Evolutionary conservation across 2,888 invertebrate genomes (phyloP), one percentile per base, ranked within the genome.

Genomic region (Chloromyia formosa): DNA sequence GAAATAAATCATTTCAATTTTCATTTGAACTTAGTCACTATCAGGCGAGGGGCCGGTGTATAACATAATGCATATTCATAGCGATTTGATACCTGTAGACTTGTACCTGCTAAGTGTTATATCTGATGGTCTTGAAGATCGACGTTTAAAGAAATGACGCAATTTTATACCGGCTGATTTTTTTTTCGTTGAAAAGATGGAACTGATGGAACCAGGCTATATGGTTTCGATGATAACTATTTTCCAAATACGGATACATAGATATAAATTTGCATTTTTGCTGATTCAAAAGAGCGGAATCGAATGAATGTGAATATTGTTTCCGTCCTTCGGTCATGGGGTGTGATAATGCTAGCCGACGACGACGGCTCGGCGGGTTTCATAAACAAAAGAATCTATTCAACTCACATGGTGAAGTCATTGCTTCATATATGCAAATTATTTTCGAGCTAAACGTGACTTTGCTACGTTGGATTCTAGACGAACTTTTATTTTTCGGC

Each of bases 1-100:
- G 35, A 66, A 35, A 66, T 66, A 66, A 66, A 66, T 66, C 66
- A 66, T 66, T 66, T 66, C 62, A 18, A 22, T 62, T 35, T 35
- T 62, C 62, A 62, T 40, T 35, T 40, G 16, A 16, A 62, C 40
- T 62, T 62, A 62, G 62, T 62, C 62, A 62, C n/a, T 62, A 2
- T n/a, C n/a, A n/a, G n/a, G n/a, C n/a, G n/a, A n/a, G n/a, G n/a
- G n/a, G 27, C 27, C 7, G 27, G 27, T 7, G 7, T 35, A 35
- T 35, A 35, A 35, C 7, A 35, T 35, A 35, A 35, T 35, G 27
- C 27, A 35, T 35, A 35, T 35, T 35, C 27, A 35, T 35, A 35
- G 27, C 7, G 27, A 35, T 7, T 35, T 2, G 7, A 35, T 7
- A 35, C 27, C 7, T 35, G 27, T 35, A 49, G 49, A 49, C 16